Evolutionary conservation across 2,113 vertebrate species (phyloP), one percentile per base, ranked within the genome.

Genomic region (Xiphophorus maculatus): DNA sequence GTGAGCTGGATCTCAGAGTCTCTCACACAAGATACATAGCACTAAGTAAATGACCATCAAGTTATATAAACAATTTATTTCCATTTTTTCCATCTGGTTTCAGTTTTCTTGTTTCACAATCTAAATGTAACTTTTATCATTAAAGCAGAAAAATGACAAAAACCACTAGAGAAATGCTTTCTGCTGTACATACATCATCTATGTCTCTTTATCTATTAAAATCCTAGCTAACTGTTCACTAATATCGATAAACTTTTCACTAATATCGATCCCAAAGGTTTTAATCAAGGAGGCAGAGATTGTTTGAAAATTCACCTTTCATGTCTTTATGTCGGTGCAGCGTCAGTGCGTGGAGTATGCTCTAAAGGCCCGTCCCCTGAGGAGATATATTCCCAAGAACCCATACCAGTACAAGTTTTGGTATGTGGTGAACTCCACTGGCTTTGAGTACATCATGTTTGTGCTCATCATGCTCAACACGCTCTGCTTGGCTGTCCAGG

Each of bases 401-500:
- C 97, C 96, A 3, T 99, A 99, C 93, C 98, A 99, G 94, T 99
- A 99, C 94, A 99, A 99, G 93, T 99, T 99, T 95, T 99, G 98
- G 98, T 98, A 98, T 80, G 96, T 99, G 96, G 98, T 99, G 89
- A 99, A 99, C 95, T 99, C 98, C 84, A 97, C 97, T 3, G 97
- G 96, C 72, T 99, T 99, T 90, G 98, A 99, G 93, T 99, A 99
- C 94, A 97, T 99, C 96, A 99, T 99, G 98, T 99, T 99, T 91
- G 96, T 99, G 84, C 97, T 99, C 94, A 99, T 99, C 93, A 97
- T 99, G 95, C 96, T 99, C 92, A 99, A 99, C 95, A 99, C 98
- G 0, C 95, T 99, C 90, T 99, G 97, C 93, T 94, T 99, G 94
- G 98, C 97, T 77, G 97, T 99, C 83, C 98, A 99, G 97, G 98